Evolutionary conservation across 1,140 invertebrate genomes (phyloP).

Genomic region (Branchinecta lindahli): DNA sequence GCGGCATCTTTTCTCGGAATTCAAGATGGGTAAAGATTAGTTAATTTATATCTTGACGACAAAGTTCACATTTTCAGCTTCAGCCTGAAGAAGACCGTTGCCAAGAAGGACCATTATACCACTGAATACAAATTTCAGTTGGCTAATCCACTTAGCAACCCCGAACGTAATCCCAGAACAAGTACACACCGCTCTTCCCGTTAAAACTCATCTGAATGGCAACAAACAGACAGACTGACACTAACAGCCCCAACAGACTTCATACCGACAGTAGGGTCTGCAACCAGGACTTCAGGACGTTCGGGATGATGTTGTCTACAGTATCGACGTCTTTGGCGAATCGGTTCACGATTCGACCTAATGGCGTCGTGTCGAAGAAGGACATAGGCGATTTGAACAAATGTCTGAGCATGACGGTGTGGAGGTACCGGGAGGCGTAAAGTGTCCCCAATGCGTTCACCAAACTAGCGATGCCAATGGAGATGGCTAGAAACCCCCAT

Average conservation of each 20-base stretch:
- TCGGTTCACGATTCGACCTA: slow-evolving; percentile 65
- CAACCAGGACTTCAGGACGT: slow-evolving; percentile 36
- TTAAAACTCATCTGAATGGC: too few species aligned
- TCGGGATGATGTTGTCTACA: slow-evolving; percentile 45
- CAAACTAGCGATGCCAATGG: slow-evolving; percentile 28
- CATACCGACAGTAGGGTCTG: slow-evolving; percentile 35
- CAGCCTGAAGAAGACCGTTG: too few species aligned
- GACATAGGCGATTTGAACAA: slow-evolving; percentile 46
- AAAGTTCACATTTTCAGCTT: too few species aligned
- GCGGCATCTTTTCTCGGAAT: too few species aligned
- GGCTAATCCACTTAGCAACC: too few species aligned
- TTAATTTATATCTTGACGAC: too few species aligned
- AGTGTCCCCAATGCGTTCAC: slow-evolving; percentile 31
- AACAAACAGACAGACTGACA: too few species aligned
- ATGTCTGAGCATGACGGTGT: slow-evolving; percentile 37
- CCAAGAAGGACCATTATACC: too few species aligned
- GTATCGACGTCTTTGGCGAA: slow-evolving; percentile 70
- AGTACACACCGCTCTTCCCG: too few species aligned
- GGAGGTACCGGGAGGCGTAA: slow-evolving; percentile 37
- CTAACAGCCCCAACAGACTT: neutral
- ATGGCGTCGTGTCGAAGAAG: slow-evolving; percentile 74
- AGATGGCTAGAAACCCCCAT: slow-evolving; percentile 27
- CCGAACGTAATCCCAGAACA: too few species aligned
- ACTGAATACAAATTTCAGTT: too few species aligned
- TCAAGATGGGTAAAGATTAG: too few species aligned